Evolutionary conservation across 2,888 invertebrate genomes (phyloP).

Genomic region (Euplexia lucipara): DNA sequence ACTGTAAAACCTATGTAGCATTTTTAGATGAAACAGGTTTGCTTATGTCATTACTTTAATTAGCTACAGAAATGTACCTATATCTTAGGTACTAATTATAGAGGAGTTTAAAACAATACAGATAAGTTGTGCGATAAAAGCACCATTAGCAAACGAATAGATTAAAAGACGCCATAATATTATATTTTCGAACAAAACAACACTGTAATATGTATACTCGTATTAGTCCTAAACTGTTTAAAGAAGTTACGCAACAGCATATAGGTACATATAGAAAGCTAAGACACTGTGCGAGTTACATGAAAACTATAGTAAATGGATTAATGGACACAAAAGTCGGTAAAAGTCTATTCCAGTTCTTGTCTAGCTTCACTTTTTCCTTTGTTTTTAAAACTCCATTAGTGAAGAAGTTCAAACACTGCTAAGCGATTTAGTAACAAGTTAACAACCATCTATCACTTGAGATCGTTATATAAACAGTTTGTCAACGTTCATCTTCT

Average conservation of each 20-base stretch:
- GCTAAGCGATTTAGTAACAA: conserved; percentile 9
- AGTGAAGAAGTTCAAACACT: conserved; percentile 15
- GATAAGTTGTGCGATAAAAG: not conserved
- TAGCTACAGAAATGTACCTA: not conserved
- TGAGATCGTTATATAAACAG: conserved; percentile 1
- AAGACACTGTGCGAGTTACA: conserved; percentile 4
- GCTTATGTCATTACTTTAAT: not conserved
- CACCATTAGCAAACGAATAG: not conserved
- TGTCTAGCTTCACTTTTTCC: conserved; percentile 8
- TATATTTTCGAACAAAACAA: no score
- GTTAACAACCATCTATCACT: not conserved
- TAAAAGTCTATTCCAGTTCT: conserved; percentile 7
- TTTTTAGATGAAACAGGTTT: not conserved
- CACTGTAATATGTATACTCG: not conserved
- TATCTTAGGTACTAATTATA: conserved; percentile 1
- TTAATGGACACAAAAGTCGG: not conserved
- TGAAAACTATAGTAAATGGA: conserved; percentile 1
- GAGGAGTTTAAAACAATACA: not conserved
- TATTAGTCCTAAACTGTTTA: no score
- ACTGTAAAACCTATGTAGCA: not conserved
- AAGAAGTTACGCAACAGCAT: not conserved
- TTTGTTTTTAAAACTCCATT: conserved; percentile 29
- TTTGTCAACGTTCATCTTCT: conserved; percentile 1
- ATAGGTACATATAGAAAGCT: no score
- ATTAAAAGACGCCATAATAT: no score